Evolutionary conservation across 37 sponge, comb jelly and placozoan genomes (phyloP), one percentile per base, ranked within the genome.

Genomic region (Spongia lamella): DNA sequence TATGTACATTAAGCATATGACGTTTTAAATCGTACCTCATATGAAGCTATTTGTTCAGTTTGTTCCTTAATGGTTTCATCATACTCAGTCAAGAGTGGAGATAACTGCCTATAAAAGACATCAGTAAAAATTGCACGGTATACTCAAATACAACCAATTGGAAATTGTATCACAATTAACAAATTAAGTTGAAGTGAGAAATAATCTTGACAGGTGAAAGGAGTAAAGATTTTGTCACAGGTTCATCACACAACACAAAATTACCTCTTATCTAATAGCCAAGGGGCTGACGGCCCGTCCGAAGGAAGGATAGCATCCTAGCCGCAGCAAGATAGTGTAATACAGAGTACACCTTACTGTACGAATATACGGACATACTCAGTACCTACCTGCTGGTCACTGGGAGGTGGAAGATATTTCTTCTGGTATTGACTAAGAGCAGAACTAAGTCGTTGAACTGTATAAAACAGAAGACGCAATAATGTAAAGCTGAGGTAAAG

Each of bases 11-110:
- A n/a, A n/a, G n/a, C n/a, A n/a, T n/a, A n/a, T n/a, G n/a, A n/a
- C n/a, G n/a, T n/a, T n/a, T n/a, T n/a, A n/a, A n/a, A n/a, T n/a
- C 15, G 20, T 56, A 89, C 91, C 86, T 91, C 70, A 63, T 79
- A 83, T 2, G 56, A 4, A 15, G 54, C 26, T 4, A 86, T 50
- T 47, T 91, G 79, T 43, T 83, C 64, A 9, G 52, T 79, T 27
- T 73, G 77, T 27, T 92, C 72, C 7, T 38, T 6, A 0, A 92
- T 87, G 4, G 70, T 58, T 3, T 53, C 24, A 43, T 92, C 92
- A 75, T 92, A 92, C 81, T 87, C 92, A 7, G 65, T 21, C 32
- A 92, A 49, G 6, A 92, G 71, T 29, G 92, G 92, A 11, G 72
- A 32, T 40, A 91, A 63, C 0, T 75, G 56, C 25, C 91, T 89